Base-by-base conservation (phyloP, 2,888 invertebrate genomes). In the Conomelus anceps region DNA sequence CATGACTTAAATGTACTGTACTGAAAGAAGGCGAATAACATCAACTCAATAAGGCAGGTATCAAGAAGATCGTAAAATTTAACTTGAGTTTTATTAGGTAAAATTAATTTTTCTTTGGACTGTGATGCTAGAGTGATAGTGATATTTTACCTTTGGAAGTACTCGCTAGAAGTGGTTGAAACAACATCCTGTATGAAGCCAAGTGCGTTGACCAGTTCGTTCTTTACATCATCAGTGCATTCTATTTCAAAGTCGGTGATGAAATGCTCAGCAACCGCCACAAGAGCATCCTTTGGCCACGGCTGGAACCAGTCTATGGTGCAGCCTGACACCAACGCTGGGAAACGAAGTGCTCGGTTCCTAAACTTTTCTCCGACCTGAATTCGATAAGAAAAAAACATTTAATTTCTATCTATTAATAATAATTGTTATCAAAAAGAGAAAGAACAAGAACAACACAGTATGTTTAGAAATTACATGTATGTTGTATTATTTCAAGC, bases 281-380 rank as follows among this genome's bases (percentile, higher is more conserved):
- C 96, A 34, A 99, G 94, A 23, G 99, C 99, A 93, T 98, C 98
- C 93, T 97, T 97, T 0, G 99, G 99, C 99, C 99, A 99, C 3
- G 98, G 98, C 93, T 98, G 98, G 92, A 99, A 98, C 99, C 99
- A 99, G 93, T 99, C 98, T 91, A 99, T 98, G 0, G 99, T 99
- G 93, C 99, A 99, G 13, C 99, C 99, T n/a, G 98, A 98, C 91
- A 99, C 98, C 41, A 99, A 94, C 0, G 98, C 98, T 1, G 99
- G 99, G 93, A 99, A 99, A 91, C 98, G 95, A 93, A 98, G 95
- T 0, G 98, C 98, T 91, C 98, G 95, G 92, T 96, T 97, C 89
- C 98, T 94, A 92, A 99, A 99, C 91, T 98, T 98, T 94, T 99
- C 99, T n/a, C 99, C 98, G 0, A 98, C 97, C 97, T 97, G 92